These are phyloP conservation scores for Brachionus koreanus DNA, from an alignment of 1,140 invertebrate species.

Conservation along the genomic window DNA sequence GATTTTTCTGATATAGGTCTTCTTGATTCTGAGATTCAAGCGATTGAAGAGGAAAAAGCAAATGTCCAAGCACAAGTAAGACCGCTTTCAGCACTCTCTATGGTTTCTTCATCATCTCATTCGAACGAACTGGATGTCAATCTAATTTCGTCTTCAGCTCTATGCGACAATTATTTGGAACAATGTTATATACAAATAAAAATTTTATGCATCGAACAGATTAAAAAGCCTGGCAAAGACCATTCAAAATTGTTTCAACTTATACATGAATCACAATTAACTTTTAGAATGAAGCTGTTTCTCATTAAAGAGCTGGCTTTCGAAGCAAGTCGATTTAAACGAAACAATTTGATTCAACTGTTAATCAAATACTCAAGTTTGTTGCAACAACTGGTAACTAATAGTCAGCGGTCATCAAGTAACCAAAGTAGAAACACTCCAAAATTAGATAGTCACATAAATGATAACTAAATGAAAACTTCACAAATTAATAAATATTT, in stretches of 20 bases:
- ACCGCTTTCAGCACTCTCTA: not conserved
- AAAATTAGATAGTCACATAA: not conserved
- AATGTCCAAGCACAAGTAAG: not conserved
- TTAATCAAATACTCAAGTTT: slow-evolving; percentile 17
- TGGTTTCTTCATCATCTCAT: not conserved
- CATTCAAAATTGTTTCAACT: slow-evolving; percentile 32
- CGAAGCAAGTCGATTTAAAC: slow-evolving; percentile 35
- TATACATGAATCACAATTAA: slow-evolving; percentile 26
- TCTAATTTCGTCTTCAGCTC: not conserved
- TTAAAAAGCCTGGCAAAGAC: slow-evolving; percentile 40
- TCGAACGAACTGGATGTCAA: slow-evolving; percentile 22
- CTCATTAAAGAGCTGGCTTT: slow-evolving; percentile 12
- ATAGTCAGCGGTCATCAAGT: not conserved
- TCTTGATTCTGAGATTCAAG: not conserved
- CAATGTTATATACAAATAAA: slow-evolving; percentile 34
- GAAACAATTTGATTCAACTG: not conserved
- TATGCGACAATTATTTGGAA: slow-evolving; percentile 40
- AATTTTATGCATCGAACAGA: slow-evolving; percentile 42
- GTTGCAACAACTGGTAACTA: not conserved
- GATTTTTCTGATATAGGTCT: slow-evolving; percentile 7
- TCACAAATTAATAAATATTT: not conserved
- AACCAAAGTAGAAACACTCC: slow-evolving; percentile 1
- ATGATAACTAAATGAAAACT: not conserved
- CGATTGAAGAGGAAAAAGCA: not conserved
- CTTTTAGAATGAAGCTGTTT: slow-evolving; percentile 30